Conservation (phyloP, 1,140 invertebrate species). For the Archegozetes longisetosus region DNA sequence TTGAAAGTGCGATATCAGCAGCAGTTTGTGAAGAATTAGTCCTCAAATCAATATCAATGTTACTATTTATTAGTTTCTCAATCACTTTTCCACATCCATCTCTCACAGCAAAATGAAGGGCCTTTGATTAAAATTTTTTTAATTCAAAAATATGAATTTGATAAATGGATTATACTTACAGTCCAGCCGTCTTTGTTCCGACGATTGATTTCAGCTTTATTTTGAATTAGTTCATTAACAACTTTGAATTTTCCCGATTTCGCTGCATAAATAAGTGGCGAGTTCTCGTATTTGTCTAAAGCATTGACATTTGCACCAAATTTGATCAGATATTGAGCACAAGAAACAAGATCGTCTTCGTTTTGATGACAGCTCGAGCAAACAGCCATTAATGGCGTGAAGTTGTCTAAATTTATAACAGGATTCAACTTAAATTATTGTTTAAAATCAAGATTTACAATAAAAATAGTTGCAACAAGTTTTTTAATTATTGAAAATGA, state of each 20-base stretch:
- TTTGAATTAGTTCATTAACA: conserved; percentile 24
- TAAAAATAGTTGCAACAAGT: too few species aligned
- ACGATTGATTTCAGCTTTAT: conserved; percentile 26
- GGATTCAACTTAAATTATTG: neutral
- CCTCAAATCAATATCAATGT: conserved; percentile 24
- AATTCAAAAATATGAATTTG: conserved; percentile 1
- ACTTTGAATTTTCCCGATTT: conserved; percentile 25
- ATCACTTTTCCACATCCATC: conserved; percentile 23
- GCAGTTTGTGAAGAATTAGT: conserved; percentile 26
- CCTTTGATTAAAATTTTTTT: conserved; percentile 22
- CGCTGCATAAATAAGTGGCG: conserved; percentile 29
- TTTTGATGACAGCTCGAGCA: conserved; percentile 29
- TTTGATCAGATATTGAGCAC: conserved; percentile 31
- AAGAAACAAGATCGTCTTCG: conserved; percentile 28
- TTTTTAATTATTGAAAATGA: too few species aligned
- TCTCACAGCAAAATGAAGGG: conserved; percentile 27
- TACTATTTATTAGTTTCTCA: conserved; percentile 23
- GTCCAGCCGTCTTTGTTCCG: conserved; percentile 28
- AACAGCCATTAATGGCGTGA: conserved; percentile 36
- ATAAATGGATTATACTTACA: conserved; percentile 23
- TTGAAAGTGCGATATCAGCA: conserved; percentile 25
- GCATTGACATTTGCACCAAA: conserved; percentile 31
- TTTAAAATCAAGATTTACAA: conserved; percentile 2
- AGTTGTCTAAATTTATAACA: conserved; percentile 28
- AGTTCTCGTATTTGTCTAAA: conserved; percentile 31